A percentile compares a stretch with the other conserved stretches of the same genome.
Evolutionary conservation across 2,888 invertebrate genomes (phyloP).

Genomic region (Piscicola geometra): DNA sequence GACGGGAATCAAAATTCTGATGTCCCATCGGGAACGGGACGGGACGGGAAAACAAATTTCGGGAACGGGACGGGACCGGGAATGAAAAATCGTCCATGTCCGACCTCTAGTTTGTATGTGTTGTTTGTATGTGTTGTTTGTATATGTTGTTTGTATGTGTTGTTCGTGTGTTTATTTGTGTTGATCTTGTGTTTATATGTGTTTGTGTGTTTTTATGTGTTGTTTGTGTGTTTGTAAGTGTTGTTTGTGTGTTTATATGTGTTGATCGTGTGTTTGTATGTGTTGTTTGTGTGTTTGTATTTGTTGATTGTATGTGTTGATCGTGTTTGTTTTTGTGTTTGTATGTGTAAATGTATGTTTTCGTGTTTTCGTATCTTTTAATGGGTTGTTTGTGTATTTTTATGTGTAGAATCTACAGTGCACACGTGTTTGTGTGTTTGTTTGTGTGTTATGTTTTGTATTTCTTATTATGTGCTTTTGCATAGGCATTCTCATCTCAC

Average conservation of each 20-base stretch:
- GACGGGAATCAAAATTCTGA: too few relatives aligned
- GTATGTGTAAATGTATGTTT: neutral
- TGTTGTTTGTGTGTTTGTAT: neutral
- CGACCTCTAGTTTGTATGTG: neutral
- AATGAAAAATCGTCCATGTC: too few relatives aligned
- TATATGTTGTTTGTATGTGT: neutral
- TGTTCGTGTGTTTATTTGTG: neutral
- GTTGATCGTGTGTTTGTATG: neutral
- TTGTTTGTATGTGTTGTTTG: neutral
- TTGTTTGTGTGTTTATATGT: neutral
- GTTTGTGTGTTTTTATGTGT: neutral
- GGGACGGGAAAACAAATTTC: too few relatives aligned
- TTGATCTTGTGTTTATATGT: neutral
- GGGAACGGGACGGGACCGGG: too few relatives aligned
- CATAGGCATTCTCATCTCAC: conserved; percentile 47
- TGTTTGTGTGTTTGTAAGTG: neutral
- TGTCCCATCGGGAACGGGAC: too few relatives aligned
- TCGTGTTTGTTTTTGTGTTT: neutral
- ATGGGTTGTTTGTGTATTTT: neutral
- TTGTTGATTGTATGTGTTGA: neutral
- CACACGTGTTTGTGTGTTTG: neutral
- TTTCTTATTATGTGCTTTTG: conserved; percentile 11
- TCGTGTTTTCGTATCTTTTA: neutral
- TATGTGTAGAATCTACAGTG: neutral
- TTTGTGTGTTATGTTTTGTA: too few relatives aligned